Base-by-base conservation (phyloP, 53 echinoderm and acorn worm genomes). In the Stichopus horrens region DNA sequence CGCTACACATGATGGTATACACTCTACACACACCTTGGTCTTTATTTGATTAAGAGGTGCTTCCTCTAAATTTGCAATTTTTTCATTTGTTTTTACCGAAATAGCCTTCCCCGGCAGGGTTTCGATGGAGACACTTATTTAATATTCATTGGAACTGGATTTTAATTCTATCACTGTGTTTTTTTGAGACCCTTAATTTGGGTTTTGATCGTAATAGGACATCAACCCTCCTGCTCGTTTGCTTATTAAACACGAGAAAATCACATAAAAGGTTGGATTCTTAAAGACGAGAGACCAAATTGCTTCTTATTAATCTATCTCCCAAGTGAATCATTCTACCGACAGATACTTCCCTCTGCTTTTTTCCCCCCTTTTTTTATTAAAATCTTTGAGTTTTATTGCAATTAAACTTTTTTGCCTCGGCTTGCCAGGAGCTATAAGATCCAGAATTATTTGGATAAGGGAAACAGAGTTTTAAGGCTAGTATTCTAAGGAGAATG, bases 321-420 rank as follows among this genome's bases (percentile, higher is more conserved):
- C 81, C 81, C 81, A 58, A 81, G 81, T 81, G 81, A 81, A 81
- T 81, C 81, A 81, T 81, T 81, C 81, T 57, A 81, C 81, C 81
- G 81, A 81, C 81, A 81, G 81, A 81, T 81, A 81, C 81, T 81
- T 81, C 81, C 58, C 16, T 81, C 81, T 7, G 81, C 81, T 81
- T 81, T 81, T 81, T 81, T 81, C 81, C 81, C 81, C 53, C 81
- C n/a, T 71, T 81, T 75, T 81, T 81, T 81, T 81, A 81, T 81
- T 81, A 81, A 81, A 81, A 81, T 81, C 81, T 81, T 81, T 57
- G 81, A 85, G 85, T 85, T 85, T 85, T 85, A 66, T 85, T 85
- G 85, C 85, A 85, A 67, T 85, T 85, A 85, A 85, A 66, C 63
- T 65, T 85, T 67, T 85, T 85, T 85, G 67, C 66, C 67, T 85